phyloP scores from a whole-genome alignment of 2,888 invertebrate species.

The Lasiommata megera region DNA sequence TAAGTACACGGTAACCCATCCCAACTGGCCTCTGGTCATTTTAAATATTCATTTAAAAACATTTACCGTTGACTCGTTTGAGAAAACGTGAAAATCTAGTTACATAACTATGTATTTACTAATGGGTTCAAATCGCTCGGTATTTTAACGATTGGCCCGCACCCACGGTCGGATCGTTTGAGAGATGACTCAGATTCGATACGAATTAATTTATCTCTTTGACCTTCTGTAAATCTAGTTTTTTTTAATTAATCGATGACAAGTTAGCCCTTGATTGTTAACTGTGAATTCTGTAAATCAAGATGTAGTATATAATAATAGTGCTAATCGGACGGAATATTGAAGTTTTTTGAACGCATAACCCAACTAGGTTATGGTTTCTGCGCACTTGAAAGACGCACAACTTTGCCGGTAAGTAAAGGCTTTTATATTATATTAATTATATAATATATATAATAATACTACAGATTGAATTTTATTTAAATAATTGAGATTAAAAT shows the following conservation, averaged over 20 bases:
- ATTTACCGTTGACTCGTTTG: not conserved
- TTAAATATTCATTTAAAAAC: not conserved
- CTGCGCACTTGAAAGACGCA: too few species aligned
- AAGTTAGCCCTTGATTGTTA: too few species aligned
- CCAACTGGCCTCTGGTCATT: not conserved
- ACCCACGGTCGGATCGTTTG: not conserved
- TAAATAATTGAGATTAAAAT: too few species aligned
- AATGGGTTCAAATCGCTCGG: not conserved
- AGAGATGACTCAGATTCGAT: conserved; percentile 2
- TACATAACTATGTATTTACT: not conserved
- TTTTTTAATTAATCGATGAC: not conserved
- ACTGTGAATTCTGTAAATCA: too few species aligned
- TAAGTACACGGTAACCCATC: not conserved
- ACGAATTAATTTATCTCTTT: not conserved
- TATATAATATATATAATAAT: too few species aligned
- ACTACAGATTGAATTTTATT: too few species aligned
- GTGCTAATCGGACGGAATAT: too few species aligned
- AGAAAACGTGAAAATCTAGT: conserved; percentile 6
- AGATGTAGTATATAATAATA: too few species aligned
- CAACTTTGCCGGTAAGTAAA: too few species aligned
- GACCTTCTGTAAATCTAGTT: conserved; percentile 2
- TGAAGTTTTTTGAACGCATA: not conserved
- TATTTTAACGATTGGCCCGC: not conserved
- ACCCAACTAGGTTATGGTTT: not conserved
- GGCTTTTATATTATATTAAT: too few species aligned